Evolutionary conservation across 37 sponge, comb jelly and placozoan species (phyloP), one percentile per base, ranked within the genome.

Genomic region (Crambe crambe): DNA sequence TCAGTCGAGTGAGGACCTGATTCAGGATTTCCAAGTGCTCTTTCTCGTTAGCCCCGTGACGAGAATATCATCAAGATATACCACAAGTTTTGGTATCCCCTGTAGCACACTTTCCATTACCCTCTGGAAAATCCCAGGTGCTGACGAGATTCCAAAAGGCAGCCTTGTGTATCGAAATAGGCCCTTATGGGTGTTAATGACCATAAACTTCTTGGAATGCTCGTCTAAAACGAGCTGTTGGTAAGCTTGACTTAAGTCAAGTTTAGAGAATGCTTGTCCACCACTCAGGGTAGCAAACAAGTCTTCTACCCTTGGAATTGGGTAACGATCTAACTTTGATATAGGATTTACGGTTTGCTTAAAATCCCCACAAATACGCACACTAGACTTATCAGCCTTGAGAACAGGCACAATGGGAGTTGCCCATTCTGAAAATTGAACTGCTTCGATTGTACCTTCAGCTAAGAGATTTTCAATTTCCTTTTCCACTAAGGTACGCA

Each of bases 251-350:
- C 67, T 66, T 32, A 66, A 36, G 36, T 75, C 60, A 2, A 56
- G 35, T 25, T 75, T 51, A 31, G 59, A 36, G 36, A 57, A 56
- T 18, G 26, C 18, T 3, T 56, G 25, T 27, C 76, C 76, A 8
- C 60, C 60, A 17, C 32, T 31, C 3, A 75, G 26, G 6, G 27
- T 57, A 2, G 60, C 76, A 29, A 72, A 75, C 8, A 75, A 17
- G 57, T 75, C 76, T 37, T 75, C 76, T 30, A 75, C 42, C 27
- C 36, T 56, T 25, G 76, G 76, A 34, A 75, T 23, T 35, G 56
- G 76, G 17, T 75, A 75, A n/a, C 22, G 12, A 37, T 56, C 56
- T 30, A 56, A 34, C 36, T 23, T 29, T 56, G 60, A 66, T 21
- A 8, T 26, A 51, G 54, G 54, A 51, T 51, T 51, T 18, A 51